Evolutionary conservation across 2,113 vertebrate species (phyloP), one percentile per base, ranked within the genome.

Genomic region (Scatophagus argus): DNA sequence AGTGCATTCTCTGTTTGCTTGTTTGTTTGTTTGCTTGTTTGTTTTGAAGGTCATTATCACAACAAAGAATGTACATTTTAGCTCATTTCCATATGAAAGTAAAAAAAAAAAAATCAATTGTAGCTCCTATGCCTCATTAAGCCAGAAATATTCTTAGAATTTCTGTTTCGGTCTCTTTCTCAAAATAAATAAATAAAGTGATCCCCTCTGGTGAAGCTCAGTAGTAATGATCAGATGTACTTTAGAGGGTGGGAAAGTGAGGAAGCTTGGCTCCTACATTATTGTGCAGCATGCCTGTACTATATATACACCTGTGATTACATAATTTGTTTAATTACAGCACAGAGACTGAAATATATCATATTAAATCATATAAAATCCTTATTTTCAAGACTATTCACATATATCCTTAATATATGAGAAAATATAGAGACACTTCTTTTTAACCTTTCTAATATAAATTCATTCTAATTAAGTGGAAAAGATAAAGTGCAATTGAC

Each of bases 11-110:
- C 17, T 71, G 51, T 81, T 64, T 29, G 27, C 82, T 82, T 78
- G 36, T 87, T 86, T 89, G 59, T 87, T 82, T 86, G 51, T 81
- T 64, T 29, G 27, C 82, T 82, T 78, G 36, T 87, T 86, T 89
- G 59, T 87, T 82, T 86, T 82, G 64, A 92, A 91, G 87, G 89
- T 65, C 77, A 83, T 88, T 89, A 83, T 19, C 85, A 90, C 81
- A 90, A 88, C 89, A 92, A 90, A 91, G 85, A 88, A 74, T 47
- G 65, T 51, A 68, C 51, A 77, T 82, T 88, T 64, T 76, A 32
- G 58, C 85, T 91, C 47, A 93, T 94, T 94, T 93, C 58, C 92
- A 92, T 82, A 91, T 94, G 72, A 92, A 93, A 94, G 91, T 85
- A 68, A 61, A 82, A 92, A 93, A 94, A 91, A 83, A 68, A 61